Percentiles rank a stretch among this genome's conserved stretches.
phyloP scores from a whole-genome alignment of 2,797 vertebrate genomes.

The Clarias pachynema region DNA sequence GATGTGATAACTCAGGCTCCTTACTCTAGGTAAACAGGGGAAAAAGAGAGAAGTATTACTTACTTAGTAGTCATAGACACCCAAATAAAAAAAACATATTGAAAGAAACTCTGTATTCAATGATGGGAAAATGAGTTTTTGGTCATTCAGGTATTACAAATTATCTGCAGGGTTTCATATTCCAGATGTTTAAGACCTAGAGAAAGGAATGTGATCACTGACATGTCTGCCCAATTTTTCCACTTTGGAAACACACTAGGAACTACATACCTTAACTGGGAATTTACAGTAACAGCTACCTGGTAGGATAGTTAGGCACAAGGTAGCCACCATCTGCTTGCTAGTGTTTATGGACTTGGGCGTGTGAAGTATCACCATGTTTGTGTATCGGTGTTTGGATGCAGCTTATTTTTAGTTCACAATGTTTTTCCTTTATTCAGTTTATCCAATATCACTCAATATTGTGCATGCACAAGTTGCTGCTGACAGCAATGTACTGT shows the following conservation, averaged over 20 bases:
- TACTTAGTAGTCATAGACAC: neutral
- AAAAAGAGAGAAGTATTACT: neutral
- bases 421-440: neutral
- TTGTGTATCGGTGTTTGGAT: neutral
- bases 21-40: neutral
- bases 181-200: neutral
- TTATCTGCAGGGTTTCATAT: neutral
- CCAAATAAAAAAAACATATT: neutral
- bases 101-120: neutral
- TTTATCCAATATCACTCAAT: neutral
- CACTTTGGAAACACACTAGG: neutral
- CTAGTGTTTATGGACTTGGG: neutral
- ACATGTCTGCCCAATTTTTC: neutral
- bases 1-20: neutral
- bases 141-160: neutral
- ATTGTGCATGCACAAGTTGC: neutral
- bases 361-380: neutral
- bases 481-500: neutral
- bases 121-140: neutral
- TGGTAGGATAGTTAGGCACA: neutral
- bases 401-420: neutral
- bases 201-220: neutral
- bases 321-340: neutral
- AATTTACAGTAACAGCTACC: neutral
- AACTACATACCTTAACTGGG: neutral